Percentiles rank a stretch among this genome's conserved stretches.
phyloP scores from a whole-genome alignment of 2,888 invertebrate genomes.

The Adineta ricciae region DNA sequence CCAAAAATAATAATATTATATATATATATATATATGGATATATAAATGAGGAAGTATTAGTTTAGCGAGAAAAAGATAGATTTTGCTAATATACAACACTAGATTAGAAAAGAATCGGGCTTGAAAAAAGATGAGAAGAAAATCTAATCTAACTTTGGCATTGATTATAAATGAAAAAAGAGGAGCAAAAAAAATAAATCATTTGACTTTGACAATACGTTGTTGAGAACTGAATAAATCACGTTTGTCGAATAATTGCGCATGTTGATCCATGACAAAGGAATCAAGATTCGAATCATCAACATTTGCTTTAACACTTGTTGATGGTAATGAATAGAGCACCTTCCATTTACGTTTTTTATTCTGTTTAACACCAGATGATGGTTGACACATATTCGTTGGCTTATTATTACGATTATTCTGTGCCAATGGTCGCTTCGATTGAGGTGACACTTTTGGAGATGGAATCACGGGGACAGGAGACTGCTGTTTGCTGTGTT shows the following conservation, averaged over 20 bases:
- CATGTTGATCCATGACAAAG: background rate
- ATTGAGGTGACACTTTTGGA: background rate
- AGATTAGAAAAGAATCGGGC: background rate
- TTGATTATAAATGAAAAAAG: background rate
- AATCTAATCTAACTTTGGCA: background rate
- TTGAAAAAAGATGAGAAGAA: background rate
- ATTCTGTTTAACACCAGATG: background rate
- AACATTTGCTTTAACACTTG: background rate
- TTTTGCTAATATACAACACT: background rate
- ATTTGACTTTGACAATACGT: background rate
- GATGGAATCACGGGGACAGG: background rate
- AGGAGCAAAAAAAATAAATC: background rate
- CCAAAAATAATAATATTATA: background rate
- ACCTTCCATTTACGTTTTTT: constrained; percentile 11
- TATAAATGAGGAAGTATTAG: background rate
- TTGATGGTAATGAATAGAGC: background rate
- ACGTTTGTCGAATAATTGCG: background rate
- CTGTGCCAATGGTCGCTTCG: background rate
- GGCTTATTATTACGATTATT: background rate
- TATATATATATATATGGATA: background rate
- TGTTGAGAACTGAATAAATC: background rate
- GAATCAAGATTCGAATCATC: background rate
- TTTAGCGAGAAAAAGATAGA: background rate
- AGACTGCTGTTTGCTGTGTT: background rate
- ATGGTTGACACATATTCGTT: background rate